Percentiles rank a stretch among this genome's conserved stretches.
These are phyloP conservation scores for Melinopterus prodromus DNA, from an alignment of 2,888 invertebrate genomes.

Conservation along the genomic window DNA sequence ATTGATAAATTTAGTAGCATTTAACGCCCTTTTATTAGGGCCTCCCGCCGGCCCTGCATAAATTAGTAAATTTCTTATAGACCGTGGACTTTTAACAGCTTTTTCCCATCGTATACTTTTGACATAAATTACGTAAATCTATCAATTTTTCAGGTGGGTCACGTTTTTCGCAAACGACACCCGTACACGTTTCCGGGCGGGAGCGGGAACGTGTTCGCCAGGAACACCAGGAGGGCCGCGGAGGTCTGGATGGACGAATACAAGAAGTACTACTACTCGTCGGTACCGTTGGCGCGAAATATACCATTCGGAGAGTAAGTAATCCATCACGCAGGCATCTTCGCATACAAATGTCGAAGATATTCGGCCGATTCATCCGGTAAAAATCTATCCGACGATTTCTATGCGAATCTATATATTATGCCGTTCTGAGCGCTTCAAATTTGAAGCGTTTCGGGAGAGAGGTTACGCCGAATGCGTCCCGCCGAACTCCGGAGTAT, in stretches of 20 bases:
- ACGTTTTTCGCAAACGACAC: constrained; percentile 94
- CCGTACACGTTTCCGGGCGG: constrained; percentile 99
- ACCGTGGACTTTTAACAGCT: background rate
- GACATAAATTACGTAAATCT: background rate
- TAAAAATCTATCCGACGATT: constrained; percentile 11
- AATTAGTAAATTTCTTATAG: background rate
- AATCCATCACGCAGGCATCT: constrained; percentile 6
- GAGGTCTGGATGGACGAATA: constrained; percentile 99
- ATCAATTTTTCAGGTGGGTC: constrained; percentile 68
- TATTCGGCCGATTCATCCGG: background rate
- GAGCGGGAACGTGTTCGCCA: constrained; percentile 94
- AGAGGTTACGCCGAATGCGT: background rate
- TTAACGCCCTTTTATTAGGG: too few species aligned
- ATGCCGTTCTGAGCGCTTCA: background rate
- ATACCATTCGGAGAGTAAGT: constrained; percentile 91
- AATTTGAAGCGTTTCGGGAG: constrained; percentile 5
- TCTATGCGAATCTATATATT: constrained; percentile 6
- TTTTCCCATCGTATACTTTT: background rate
- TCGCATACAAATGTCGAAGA: background rate
- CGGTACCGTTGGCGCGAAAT: constrained; percentile 89
- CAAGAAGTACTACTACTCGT: constrained; percentile 93
- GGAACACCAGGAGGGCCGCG: constrained; percentile 95
- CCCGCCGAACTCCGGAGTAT: background rate
- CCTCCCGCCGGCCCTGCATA: too few species aligned
- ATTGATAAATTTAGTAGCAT: too few species aligned